Percentiles rank a stretch among this genome's conserved stretches.
phyloP scores from a whole-genome alignment of 2,888 invertebrate species.

The Lingula anatina region DNA sequence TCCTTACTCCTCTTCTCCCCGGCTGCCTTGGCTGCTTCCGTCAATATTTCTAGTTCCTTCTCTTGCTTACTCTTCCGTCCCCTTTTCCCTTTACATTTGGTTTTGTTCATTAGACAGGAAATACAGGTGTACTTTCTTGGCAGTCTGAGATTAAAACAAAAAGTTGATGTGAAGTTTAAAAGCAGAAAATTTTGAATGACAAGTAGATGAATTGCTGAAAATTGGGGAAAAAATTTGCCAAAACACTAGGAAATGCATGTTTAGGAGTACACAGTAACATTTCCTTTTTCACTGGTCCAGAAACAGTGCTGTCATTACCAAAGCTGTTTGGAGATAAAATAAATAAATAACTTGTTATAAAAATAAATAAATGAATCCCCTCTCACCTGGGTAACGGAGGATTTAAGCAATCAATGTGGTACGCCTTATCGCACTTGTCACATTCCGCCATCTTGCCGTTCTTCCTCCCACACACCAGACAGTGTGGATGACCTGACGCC shows the following conservation, averaged over 20 bases:
- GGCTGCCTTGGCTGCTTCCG: slow-evolving; percentile 13
- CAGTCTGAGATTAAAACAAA: slow-evolving; percentile 51
- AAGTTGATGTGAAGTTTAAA: too few species aligned
- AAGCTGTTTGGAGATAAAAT: too few species aligned
- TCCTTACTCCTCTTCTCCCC: too few species aligned
- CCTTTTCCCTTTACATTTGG: neutral
- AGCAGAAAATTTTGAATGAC: too few species aligned
- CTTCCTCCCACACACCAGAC: slow-evolving; percentile 83
- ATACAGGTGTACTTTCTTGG: slow-evolving; percentile 90
- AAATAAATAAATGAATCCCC: neutral
- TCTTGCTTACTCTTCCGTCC: slow-evolving; percentile 3
- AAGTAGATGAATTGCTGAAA: too few species aligned
- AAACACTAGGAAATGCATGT: too few species aligned
- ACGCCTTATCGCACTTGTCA: slow-evolving; percentile 84
- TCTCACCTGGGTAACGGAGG: slow-evolving; percentile 65
- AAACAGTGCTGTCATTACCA: too few species aligned
- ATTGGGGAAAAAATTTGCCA: too few species aligned
- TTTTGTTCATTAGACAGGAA: slow-evolving; percentile 62
- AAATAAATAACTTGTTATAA: too few species aligned
- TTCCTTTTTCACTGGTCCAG: too few species aligned
- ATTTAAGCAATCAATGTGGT: slow-evolving; percentile 89
- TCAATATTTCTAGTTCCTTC: neutral
- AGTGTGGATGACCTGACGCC: slow-evolving; percentile 79
- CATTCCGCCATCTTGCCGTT: slow-evolving; percentile 73
- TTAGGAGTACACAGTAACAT: too few species aligned